Percentiles rank a stretch among this genome's conserved stretches.
These are phyloP conservation scores for Sebastes nivosus DNA, from an alignment of 2,797 vertebrate species.

Conservation along the genomic window DNA sequence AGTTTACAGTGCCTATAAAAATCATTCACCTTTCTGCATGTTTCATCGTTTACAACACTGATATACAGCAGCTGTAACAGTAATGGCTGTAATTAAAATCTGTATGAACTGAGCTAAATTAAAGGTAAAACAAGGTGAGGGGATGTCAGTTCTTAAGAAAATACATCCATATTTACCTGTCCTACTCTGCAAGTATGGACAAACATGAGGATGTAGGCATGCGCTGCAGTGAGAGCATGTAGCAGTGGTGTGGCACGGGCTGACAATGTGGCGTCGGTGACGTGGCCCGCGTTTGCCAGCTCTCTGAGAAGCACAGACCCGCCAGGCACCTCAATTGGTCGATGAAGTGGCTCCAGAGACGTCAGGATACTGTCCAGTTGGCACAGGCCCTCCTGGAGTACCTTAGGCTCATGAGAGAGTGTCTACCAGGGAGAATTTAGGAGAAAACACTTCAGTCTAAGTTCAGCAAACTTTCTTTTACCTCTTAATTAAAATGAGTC, in stretches of 20 bases:
- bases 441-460: background rate
- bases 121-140: background rate
- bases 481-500: background rate
- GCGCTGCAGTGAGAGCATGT: constrained; percentile 93
- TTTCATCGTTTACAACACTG: background rate
- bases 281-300: constrained; percentile 91
- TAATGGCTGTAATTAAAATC: background rate
- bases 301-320: constrained; percentile 94
- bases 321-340: constrained; percentile 94
- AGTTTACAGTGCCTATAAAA: background rate
- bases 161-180: constrained; percentile 83
- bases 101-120: background rate
- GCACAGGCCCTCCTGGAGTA: constrained; percentile 93
- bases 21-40: background rate
- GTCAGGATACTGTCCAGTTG: constrained; percentile 94
- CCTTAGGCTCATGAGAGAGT: constrained; percentile 95
- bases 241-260: constrained; percentile 94
- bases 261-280: constrained; percentile 92
- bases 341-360: constrained; percentile 92
- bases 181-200: constrained; percentile 97
- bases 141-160: background rate
- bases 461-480: background rate
- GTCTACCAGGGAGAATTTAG: constrained; percentile 78
- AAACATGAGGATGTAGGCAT: constrained; percentile 98
- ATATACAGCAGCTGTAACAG: background rate